phyloP scores from a whole-genome alignment of 2,797 vertebrate species.

The Sarcophilus harrisii region DNA sequence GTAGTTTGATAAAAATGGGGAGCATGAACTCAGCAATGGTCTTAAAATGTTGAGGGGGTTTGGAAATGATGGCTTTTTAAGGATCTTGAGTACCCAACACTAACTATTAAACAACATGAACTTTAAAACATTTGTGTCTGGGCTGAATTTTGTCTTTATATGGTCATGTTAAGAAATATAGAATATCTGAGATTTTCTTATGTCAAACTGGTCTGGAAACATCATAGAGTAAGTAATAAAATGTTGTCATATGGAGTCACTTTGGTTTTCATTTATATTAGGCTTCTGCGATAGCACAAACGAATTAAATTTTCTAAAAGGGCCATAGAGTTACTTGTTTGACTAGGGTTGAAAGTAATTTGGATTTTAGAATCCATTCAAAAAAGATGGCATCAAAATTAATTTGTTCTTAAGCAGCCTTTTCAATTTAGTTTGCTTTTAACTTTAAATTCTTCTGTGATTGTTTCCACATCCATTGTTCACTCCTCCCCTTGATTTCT shows the following conservation, averaged over 20 bases:
- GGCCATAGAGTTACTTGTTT: conserved; percentile 23
- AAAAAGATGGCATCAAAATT: conserved; percentile 20
- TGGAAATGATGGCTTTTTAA: conserved; percentile 53
- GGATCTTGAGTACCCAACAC: conserved; percentile 9
- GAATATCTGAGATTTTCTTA: conserved; percentile 47
- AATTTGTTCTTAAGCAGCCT: conserved; percentile 49
- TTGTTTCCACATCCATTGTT: conserved; percentile 10
- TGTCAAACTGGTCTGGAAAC: conserved; percentile 37
- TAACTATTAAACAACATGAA: conserved; percentile 10
- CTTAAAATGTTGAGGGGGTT: conserved; percentile 30
- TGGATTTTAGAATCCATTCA: conserved; percentile 52
- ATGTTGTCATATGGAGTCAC: conserved; percentile 32
- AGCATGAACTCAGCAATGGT: background rate
- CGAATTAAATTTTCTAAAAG: background rate
- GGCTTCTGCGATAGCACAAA: conserved; percentile 25
- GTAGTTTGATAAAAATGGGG: conserved; percentile 42
- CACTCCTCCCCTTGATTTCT: background rate
- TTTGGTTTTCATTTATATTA: conserved; percentile 64
- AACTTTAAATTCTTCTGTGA: conserved; percentile 26
- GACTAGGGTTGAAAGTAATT: conserved; percentile 1
- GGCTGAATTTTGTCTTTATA: conserved; percentile 49
- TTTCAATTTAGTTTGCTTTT: conserved; percentile 33
- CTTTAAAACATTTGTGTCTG: conserved; percentile 25
- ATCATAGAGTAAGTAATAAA: conserved; percentile 34
- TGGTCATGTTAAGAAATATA: background rate